Evolutionary conservation across 2,113 vertebrate genomes (phyloP).

Genomic region (Andinoacara biseriatus): DNA sequence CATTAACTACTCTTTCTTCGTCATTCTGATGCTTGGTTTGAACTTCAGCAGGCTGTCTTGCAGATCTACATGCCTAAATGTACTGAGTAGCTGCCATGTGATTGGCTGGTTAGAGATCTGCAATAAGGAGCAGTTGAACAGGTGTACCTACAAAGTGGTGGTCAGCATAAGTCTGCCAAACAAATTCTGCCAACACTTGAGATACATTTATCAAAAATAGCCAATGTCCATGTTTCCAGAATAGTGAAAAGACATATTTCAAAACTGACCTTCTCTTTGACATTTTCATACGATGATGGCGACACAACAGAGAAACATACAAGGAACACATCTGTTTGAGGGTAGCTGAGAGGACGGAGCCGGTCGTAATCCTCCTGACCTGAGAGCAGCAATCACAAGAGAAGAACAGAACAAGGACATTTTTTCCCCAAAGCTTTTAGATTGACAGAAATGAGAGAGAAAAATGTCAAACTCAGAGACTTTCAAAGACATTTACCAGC

Average conservation of each 20-base stretch:
- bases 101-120: background rate
- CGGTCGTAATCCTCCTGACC: slow-evolving; percentile 99
- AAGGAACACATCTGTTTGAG: slow-evolving; percentile 98
- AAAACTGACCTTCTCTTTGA: slow-evolving; percentile 93
- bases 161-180: background rate
- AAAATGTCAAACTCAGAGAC: background rate
- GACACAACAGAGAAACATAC: slow-evolving; percentile 99
- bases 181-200: background rate
- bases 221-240: background rate
- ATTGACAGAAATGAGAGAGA: background rate
- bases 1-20: background rate
- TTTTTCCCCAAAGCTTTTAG: background rate
- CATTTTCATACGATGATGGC: slow-evolving; percentile 98
- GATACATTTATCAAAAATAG: background rate
- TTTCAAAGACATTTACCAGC: slow-evolving; percentile 82
- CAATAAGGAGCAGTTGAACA: background rate
- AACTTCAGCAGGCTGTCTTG: background rate
- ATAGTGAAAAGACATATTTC: background rate
- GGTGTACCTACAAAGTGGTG: background rate
- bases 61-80: background rate
- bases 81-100: background rate
- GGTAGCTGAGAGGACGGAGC: slow-evolving; percentile 98
- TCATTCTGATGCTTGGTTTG: background rate
- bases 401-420: background rate
- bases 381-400: slow-evolving; percentile 59